phyloP scores from a whole-genome alignment of 2,797 vertebrate genomes.

The Macropodus opercularis region DNA sequence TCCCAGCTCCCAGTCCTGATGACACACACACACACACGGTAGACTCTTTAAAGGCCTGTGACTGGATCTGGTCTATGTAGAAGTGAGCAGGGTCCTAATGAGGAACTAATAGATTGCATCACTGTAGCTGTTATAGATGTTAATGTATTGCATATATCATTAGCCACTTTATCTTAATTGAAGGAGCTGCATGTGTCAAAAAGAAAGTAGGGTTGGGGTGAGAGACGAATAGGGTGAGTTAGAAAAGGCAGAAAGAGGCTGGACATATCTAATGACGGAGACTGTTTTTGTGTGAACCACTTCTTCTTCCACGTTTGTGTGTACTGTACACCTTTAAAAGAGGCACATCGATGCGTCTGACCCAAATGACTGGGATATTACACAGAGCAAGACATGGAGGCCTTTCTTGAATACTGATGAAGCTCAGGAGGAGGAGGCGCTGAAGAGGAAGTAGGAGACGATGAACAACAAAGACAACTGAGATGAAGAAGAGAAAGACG shows the following conservation, averaged over 20 bases:
- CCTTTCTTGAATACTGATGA: constrained; percentile 73
- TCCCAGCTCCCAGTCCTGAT: constrained; percentile 13
- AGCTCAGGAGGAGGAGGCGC: no score
- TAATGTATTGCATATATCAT: constrained; percentile 59
- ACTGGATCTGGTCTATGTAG: no score
- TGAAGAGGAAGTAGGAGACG: constrained; percentile 7
- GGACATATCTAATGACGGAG: constrained; percentile 52
- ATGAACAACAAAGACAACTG: no score
- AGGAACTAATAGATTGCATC: constrained; percentile 46
- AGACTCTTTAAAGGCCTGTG: no score
- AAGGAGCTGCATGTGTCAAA: constrained; percentile 12
- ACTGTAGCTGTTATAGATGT: constrained; percentile 43
- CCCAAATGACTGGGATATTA: constrained; percentile 76
- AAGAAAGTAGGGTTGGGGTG: neutral
- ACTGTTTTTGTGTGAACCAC: constrained; percentile 55
- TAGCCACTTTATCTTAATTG: constrained; percentile 58
- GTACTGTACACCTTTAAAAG: constrained; percentile 49
- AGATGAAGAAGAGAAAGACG: no score
- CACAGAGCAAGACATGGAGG: constrained; percentile 43
- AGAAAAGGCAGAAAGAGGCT: constrained; percentile 30
- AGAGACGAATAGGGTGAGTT: constrained; percentile 29
- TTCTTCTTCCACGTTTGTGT: constrained; percentile 27
- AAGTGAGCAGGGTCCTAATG: constrained; percentile 42
- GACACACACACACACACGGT: constrained; percentile 2
- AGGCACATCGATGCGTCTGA: constrained; percentile 59